Evolutionary conservation across 2,797 vertebrate species (phyloP).

Genomic region (Macropodus opercularis): DNA sequence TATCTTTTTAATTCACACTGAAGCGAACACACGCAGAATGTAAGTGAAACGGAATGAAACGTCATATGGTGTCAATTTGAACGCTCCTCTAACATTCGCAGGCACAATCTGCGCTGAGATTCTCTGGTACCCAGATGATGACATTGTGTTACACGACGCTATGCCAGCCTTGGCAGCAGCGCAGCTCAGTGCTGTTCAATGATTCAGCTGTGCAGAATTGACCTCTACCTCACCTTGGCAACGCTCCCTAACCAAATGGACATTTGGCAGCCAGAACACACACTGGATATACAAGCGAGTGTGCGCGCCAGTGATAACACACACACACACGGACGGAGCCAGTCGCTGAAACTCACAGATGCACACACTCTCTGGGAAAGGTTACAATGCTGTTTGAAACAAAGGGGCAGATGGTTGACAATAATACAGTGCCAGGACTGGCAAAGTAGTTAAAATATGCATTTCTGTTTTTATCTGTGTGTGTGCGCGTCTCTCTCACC

Average conservation of each 20-base stretch:
- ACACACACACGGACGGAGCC: constrained; percentile 28
- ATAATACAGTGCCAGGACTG: constrained; percentile 60
- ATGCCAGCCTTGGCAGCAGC: constrained; percentile 60
- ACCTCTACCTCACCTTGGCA: constrained; percentile 79
- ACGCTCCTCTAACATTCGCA: constrained; percentile 42
- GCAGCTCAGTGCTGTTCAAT: constrained; percentile 62
- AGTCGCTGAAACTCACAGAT: constrained; percentile 14
- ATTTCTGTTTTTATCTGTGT: constrained; percentile 54
- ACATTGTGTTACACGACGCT: constrained; percentile 50
- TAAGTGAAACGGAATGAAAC: constrained; percentile 22
- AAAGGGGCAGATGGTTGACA: constrained; percentile 78
- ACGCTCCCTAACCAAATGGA: constrained; percentile 69
- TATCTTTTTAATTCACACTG: constrained; percentile 44
- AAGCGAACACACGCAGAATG: constrained; percentile 28
- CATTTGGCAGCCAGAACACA: constrained; percentile 69
- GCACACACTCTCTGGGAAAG: constrained; percentile 61
- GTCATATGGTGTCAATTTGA: constrained; percentile 28
- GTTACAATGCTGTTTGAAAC: constrained; percentile 74
- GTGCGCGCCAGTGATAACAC: constrained; percentile 61
- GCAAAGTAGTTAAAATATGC: constrained; percentile 65
- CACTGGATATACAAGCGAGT: constrained; percentile 65
- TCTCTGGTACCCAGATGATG: constrained; percentile 61
- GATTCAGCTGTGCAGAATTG: constrained; percentile 75
- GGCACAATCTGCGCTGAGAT: constrained; percentile 19
- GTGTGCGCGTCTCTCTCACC: constrained; percentile 23